Evolutionary conservation across 2,113 vertebrate species (phyloP).

Genomic region (Pelecanus crispus): DNA sequence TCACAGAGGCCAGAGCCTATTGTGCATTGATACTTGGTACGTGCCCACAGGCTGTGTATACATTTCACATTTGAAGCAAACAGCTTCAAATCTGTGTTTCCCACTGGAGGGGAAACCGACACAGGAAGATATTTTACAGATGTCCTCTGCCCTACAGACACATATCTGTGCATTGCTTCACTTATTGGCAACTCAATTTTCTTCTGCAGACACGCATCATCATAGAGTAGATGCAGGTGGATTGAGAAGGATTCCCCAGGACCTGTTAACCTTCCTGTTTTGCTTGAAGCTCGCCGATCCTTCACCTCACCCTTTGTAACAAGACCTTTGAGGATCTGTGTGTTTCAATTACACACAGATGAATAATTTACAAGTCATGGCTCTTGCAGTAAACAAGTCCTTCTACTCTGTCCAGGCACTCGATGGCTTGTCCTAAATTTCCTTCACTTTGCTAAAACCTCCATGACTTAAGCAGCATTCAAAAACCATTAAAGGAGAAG

Average conservation of each 20-base stretch:
- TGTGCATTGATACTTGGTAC: neutral
- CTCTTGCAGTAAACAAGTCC: neutral
- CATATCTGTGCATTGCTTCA: neutral
- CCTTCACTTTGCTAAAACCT: neutral
- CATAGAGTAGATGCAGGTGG: neutral
- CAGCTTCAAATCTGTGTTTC: neutral
- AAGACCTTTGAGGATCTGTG: neutral
- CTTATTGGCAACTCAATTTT: neutral
- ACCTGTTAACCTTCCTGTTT: constrained; percentile 7
- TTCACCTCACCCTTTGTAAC: constrained; percentile 19
- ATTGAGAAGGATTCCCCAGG: neutral
- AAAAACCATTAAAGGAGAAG: neutral
- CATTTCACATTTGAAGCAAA: neutral
- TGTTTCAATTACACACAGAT: constrained; percentile 17
- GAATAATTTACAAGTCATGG: constrained; percentile 35
- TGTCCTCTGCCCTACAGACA: neutral
- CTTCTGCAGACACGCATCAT: neutral
- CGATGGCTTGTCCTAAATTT: neutral
- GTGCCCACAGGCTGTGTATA: neutral
- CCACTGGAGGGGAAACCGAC: neutral
- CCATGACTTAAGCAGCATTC: neutral
- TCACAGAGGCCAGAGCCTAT: neutral
- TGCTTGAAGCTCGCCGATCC: neutral
- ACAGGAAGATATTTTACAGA: neutral
- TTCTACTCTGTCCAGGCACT: neutral